Evolutionary conservation across 1,140 invertebrate species (phyloP).

Genomic region (Anastrepha ludens): DNA sequence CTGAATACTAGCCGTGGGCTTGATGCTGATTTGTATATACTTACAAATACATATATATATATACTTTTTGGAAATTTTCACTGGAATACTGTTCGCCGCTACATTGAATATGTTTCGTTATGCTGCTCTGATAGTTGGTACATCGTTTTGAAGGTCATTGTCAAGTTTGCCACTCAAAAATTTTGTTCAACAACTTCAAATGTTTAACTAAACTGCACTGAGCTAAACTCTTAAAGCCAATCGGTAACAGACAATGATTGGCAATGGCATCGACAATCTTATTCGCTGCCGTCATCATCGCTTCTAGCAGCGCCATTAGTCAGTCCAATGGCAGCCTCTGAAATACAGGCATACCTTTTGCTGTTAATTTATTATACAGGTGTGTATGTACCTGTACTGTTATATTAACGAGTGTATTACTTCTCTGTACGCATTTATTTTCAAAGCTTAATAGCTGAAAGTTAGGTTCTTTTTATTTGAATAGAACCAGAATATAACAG

Average conservation of each 20-base stretch:
- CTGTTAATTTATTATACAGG: not conserved
- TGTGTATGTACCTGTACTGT: no score
- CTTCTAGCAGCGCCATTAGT: not conserved
- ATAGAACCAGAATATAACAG: no score
- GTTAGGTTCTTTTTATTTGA: no score
- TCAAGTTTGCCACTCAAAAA: not conserved
- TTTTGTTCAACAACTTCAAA: not conserved
- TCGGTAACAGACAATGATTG: not conserved
- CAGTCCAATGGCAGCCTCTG: not conserved
- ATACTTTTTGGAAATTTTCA: no score
- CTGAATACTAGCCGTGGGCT: not conserved
- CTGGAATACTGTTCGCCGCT: no score
- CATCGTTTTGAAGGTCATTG: conserved; percentile 35
- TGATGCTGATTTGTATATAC: not conserved
- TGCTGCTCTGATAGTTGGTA: not conserved
- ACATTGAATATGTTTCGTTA: not conserved
- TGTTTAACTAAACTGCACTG: not conserved
- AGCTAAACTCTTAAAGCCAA: conserved; percentile 15
- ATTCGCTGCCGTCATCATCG: conserved; percentile 29
- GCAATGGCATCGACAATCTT: not conserved
- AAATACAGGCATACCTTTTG: not conserved
- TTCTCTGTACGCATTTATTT: not conserved
- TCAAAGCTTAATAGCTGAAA: not conserved
- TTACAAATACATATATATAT: no score
- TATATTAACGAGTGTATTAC: not conserved